Evolutionary conservation across 1,140 invertebrate species (phyloP).

Genomic region (Drosophila prosaltans): DNA sequence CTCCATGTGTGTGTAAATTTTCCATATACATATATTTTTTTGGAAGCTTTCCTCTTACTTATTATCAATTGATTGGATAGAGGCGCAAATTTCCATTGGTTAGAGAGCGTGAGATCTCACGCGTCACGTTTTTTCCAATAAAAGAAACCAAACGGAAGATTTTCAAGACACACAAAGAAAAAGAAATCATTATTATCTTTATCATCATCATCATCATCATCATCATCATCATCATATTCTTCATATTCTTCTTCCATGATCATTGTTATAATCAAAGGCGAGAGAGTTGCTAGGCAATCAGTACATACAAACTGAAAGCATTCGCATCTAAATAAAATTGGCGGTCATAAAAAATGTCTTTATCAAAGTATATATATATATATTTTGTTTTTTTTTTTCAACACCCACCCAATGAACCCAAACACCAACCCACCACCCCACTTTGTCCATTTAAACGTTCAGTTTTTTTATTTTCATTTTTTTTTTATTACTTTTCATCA

Average conservation of each 20-base stretch:
- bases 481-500: conserved; percentile 15
- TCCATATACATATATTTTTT: conserved; percentile 53
- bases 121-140: conserved; percentile 54
- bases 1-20: conserved; percentile 44
- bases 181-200: not conserved
- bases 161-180: conserved; percentile 22
- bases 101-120: conserved; percentile 16
- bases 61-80: too few relatives aligned
- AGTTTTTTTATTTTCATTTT: conserved; percentile 8
- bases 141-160: conserved; percentile 54
- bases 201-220: conserved; percentile 18
- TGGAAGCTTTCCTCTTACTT: conserved; percentile 59
- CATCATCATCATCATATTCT: conserved; percentile 29
- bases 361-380: conserved; percentile 37
- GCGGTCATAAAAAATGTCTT: conserved; percentile 57
- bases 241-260: conserved; percentile 14
- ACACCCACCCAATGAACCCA: conserved; percentile 15
- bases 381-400: conserved; percentile 6
- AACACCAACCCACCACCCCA: not conserved
- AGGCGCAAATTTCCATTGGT: not conserved
- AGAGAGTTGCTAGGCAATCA: conserved; percentile 52
- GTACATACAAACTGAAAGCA: conserved; percentile 28
- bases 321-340: conserved; percentile 22
- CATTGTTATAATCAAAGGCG: conserved; percentile 24
- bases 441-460: not conserved